Evolutionary conservation across 2,888 invertebrate species (phyloP).

Genomic region (Drosophila mayaguana): DNA sequence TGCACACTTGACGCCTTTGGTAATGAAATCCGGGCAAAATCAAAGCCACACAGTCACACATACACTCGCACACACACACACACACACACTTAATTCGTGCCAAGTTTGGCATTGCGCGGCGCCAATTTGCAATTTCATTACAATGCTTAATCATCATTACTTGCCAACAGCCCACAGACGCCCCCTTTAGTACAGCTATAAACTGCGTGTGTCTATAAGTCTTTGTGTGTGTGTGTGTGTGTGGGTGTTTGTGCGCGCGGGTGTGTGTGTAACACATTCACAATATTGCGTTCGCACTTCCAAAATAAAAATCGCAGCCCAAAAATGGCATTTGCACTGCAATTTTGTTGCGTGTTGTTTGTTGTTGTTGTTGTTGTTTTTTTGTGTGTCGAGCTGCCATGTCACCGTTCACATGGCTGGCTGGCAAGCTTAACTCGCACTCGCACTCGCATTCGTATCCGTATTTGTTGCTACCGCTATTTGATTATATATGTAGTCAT

Average conservation of each 20-base stretch:
- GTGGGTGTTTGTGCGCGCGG: conserved; percentile 16
- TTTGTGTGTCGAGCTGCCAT: conserved; percentile 52
- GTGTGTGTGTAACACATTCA: conserved; percentile 50
- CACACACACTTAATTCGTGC: conserved; percentile 23
- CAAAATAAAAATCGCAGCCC: conserved; percentile 53
- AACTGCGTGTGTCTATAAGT: conserved; percentile 23
- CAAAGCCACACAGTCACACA: conserved; percentile 44
- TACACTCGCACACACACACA: conserved; percentile 12
- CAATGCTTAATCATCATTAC: conserved; percentile 81
- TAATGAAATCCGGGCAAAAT: conserved; percentile 65
- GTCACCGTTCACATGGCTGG: conserved; percentile 79
- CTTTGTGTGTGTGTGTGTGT: background rate
- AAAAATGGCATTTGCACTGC: conserved; percentile 59
- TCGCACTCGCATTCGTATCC: conserved; percentile 18
- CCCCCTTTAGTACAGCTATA: conserved; percentile 32
- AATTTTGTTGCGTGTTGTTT: conserved; percentile 34
- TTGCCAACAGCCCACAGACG: conserved; percentile 28
- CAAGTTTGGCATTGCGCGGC: conserved; percentile 55
- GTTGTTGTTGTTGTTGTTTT: conserved; percentile 2
- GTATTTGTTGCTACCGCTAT: conserved; percentile 71
- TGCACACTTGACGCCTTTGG: conserved; percentile 48
- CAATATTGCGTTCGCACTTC: conserved; percentile 77
- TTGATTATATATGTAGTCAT: conserved; percentile 72
- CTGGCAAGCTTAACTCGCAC: conserved; percentile 40
- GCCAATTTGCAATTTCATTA: conserved; percentile 81